phyloP scores from a whole-genome alignment of 1,140 invertebrate species.

The Ephestia elutella region DNA sequence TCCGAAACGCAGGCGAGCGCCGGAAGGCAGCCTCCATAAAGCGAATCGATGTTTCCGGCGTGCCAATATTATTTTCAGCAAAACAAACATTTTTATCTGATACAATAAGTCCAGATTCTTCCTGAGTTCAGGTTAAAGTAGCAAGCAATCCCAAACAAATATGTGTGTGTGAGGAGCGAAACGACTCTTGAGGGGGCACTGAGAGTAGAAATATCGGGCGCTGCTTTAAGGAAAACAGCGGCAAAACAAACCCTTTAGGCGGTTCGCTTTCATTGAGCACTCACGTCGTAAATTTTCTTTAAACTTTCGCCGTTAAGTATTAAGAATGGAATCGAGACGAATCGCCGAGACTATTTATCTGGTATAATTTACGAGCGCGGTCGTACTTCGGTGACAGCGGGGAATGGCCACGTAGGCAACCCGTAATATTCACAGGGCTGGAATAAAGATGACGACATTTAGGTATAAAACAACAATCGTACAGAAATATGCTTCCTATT shows the following conservation, averaged over 20 bases:
- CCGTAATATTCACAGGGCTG: constrained; percentile 20
- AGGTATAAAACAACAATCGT: background rate
- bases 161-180: constrained; percentile 25
- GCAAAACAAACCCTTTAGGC: constrained; percentile 35
- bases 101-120: constrained; percentile 26
- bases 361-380: constrained; percentile 4
- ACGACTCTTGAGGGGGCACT: constrained; percentile 44
- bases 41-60: constrained; percentile 6
- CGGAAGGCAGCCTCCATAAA: constrained; percentile 3
- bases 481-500: background rate
- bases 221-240: constrained; percentile 38
- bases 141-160: constrained; percentile 28
- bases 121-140: constrained; percentile 25
- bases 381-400: constrained; percentile 8
- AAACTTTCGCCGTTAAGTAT: constrained; percentile 25
- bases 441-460: constrained; percentile 32
- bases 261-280: constrained; percentile 10
- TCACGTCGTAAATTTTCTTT: constrained; percentile 25
- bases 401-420: constrained; percentile 12
- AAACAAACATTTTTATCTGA: constrained; percentile 26
- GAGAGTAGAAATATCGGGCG: constrained; percentile 42
- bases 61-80: constrained; percentile 15
- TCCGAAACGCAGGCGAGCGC: background rate
- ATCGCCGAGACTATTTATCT: constrained; percentile 12
- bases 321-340: constrained; percentile 18